Evolutionary conservation across 2,113 vertebrate genomes (phyloP).

Genomic region (Thinocorus orbignyianus): DNA sequence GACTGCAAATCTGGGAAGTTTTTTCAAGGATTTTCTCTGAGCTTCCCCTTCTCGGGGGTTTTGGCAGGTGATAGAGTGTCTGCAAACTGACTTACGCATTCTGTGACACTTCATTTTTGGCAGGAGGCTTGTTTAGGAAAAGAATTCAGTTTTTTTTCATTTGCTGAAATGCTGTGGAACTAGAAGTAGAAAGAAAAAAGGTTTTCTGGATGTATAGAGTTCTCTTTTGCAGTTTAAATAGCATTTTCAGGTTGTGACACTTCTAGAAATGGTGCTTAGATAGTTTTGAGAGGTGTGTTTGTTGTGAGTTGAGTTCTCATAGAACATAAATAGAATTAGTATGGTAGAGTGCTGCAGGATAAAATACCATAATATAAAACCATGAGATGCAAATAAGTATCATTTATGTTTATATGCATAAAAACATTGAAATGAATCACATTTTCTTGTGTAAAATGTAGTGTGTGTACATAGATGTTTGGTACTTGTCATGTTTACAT

Average conservation of each 20-base stretch:
- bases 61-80: neutral
- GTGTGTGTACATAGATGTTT: neutral
- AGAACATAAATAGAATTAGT: neutral
- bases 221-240: neutral
- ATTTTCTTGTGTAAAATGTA: neutral
- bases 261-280: neutral
- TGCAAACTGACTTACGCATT: neutral
- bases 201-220: neutral
- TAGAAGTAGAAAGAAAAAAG: neutral
- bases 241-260: neutral
- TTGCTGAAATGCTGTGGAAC: neutral
- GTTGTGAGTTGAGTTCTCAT: neutral
- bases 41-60: neutral
- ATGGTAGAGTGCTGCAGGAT: neutral
- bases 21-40: neutral
- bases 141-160: neutral
- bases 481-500: neutral
- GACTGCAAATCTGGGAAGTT: neutral
- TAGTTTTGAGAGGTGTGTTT: neutral
- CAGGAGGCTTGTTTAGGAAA: neutral
- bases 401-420: neutral
- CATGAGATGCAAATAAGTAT: neutral
- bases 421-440: neutral
- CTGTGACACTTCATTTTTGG: neutral
- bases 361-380: neutral